These are phyloP conservation scores for Hoplodrina ambigua DNA, from an alignment of 2,888 invertebrate genomes.

Conservation along the genomic window DNA sequence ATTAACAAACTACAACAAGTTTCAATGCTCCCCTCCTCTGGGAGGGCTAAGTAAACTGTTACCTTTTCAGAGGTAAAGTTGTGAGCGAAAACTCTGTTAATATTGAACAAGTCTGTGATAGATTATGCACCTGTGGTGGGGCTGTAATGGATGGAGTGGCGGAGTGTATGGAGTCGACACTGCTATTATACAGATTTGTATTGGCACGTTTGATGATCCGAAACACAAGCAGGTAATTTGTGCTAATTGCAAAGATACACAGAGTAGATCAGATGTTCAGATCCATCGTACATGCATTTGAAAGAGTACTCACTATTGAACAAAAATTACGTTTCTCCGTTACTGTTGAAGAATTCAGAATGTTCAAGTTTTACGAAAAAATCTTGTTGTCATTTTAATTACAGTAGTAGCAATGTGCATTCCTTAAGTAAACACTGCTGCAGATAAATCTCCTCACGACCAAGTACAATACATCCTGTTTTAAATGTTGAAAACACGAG, in stretches of 20 bases:
- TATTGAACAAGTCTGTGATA: conserved; percentile 54
- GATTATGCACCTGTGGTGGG: conserved; percentile 55
- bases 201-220: not conserved
- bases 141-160: conserved; percentile 37
- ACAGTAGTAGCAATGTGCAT: not conserved
- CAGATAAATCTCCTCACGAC: not conserved
- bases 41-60: conserved; percentile 44
- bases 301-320: too few relatives aligned
- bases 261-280: not conserved
- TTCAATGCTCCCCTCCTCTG: conserved; percentile 49
- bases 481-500: not conserved
- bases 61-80: conserved; percentile 57
- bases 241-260: conserved; percentile 5
- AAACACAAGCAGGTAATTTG: too few relatives aligned
- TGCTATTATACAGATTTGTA: not conserved
- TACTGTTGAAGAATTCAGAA: too few relatives aligned
- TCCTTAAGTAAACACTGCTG: not conserved
- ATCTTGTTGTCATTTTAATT: not conserved
- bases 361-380: not conserved
- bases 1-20: conserved; percentile 59
- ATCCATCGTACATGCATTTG: not conserved
- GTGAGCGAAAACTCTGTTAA: conserved; percentile 52
- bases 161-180: not conserved
- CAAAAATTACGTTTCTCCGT: too few relatives aligned
- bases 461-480: not conserved